Evolutionary conservation across 2,888 invertebrate species (phyloP).

Genomic region (Eucera pruinosa): DNA sequence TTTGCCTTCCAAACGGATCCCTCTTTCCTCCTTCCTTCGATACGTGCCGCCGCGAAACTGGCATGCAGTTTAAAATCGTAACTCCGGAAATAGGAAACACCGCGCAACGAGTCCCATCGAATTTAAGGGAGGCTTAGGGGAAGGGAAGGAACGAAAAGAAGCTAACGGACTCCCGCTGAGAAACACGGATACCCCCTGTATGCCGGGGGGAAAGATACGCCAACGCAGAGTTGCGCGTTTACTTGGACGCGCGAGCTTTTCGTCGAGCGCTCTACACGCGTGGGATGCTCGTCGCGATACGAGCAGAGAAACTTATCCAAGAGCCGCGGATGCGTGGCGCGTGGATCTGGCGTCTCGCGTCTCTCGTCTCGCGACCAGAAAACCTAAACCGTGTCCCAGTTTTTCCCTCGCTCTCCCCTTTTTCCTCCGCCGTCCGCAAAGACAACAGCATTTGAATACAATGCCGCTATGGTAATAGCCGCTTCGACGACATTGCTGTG

Average conservation of each 20-base stretch:
- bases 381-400: slow-evolving; percentile 54
- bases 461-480: slow-evolving; percentile 60
- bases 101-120: too few species aligned
- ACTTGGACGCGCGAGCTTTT: not conserved
- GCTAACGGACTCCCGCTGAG: slow-evolving; percentile 1
- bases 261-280: too few species aligned
- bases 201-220: not conserved
- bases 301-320: not conserved
- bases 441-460: slow-evolving; percentile 70
- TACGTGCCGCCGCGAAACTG: too few species aligned
- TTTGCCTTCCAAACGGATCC: too few species aligned
- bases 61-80: too few species aligned
- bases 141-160: not conserved
- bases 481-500: slow-evolving; percentile 14
- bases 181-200: not conserved
- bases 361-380: slow-evolving; percentile 27
- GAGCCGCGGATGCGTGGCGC: too few species aligned
- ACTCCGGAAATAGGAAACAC: too few species aligned
- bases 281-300: too few species aligned
- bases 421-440: slow-evolving; percentile 23
- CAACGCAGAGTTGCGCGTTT: not conserved
- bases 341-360: too few species aligned
- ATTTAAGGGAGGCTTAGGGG: not conserved
- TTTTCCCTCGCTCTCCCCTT: too few species aligned
- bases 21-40: too few species aligned